Percentiles rank a stretch among this genome's conserved stretches.
Evolutionary conservation across 2,113 vertebrate species (phyloP).

Genomic region (Corapipo altera): DNA sequence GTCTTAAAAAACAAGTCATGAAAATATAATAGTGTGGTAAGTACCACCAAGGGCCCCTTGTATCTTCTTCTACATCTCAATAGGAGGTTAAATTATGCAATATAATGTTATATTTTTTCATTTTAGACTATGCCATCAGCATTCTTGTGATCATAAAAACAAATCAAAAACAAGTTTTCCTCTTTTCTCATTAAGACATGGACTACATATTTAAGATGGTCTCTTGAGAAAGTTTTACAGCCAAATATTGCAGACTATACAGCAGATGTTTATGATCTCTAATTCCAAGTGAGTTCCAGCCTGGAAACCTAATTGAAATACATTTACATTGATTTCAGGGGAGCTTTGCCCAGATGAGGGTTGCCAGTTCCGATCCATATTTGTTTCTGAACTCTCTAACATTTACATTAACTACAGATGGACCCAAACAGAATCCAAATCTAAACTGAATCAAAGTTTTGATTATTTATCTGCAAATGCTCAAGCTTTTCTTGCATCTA

Average conservation of each 20-base stretch:
- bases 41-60: background rate
- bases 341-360: background rate
- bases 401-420: conserved; percentile 13
- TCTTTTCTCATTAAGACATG: background rate
- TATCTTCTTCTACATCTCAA: conserved; percentile 9
- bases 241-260: background rate
- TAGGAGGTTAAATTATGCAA: background rate
- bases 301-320: conserved; percentile 3
- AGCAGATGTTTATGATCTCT: background rate
- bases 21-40: background rate
- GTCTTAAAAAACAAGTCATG: background rate
- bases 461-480: background rate
- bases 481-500: background rate
- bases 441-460: background rate
- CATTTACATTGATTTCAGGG: background rate
- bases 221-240: background rate
- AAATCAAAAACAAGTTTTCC: conserved; percentile 25
- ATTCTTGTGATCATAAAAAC: background rate
- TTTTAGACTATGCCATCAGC: conserved; percentile 4
- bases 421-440: background rate
- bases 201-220: background rate
- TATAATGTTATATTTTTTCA: background rate
- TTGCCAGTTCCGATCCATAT: background rate
- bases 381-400: background rate
- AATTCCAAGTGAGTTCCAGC: background rate